Evolutionary conservation across 2,888 invertebrate genomes (phyloP), one percentile per base, ranked within the genome.

Genomic region (Fabriciana adippe): DNA sequence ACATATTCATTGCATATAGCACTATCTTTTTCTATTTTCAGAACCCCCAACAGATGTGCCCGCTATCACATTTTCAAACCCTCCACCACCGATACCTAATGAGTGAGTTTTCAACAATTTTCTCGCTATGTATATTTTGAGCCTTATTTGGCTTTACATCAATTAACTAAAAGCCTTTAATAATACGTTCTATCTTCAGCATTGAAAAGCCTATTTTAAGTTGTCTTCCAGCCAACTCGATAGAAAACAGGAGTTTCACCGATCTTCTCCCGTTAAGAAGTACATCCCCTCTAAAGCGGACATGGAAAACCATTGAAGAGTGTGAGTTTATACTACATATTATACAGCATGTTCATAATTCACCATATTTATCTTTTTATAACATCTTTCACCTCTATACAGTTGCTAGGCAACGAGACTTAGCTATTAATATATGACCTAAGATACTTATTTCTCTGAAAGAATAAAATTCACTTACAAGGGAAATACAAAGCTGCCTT

Each of bases 121-220:
- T 35, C 8, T 41, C 35, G 35, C 35, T 41, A 41, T 41, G 2
- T 41, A 41, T 41, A 11, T 41, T 41, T 11, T 41, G 35, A 41
- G 2, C 11, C 11, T 35, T 26, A 35, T 6, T 35, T 35, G 8
- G 6, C 8, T 41, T 11, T 2, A 11, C 11, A 11, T 41, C 11
- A 41, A 41, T 35, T 35, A 11, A 41, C 8, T 41, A 41, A 41
- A 41, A 8, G 6, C 35, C 6, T 6, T 35, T 35, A 26, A 14
- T 26, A 3, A 54, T 54, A 18, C 11, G 18, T 18, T 59, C 15
- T 18, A 14, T 56, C 71, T 75, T 50, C 63, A 75, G 73, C 48
- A 47, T 62, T 15, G 69, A 67, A 13, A 70, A 71, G 31, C 66
- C 67, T 16, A 48, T 75, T 6, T 70, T 69, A 53, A 72, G 59